Base-by-base conservation (phyloP, 1,140 invertebrate genomes). In the Pentalonia nigronervosa region DNA sequence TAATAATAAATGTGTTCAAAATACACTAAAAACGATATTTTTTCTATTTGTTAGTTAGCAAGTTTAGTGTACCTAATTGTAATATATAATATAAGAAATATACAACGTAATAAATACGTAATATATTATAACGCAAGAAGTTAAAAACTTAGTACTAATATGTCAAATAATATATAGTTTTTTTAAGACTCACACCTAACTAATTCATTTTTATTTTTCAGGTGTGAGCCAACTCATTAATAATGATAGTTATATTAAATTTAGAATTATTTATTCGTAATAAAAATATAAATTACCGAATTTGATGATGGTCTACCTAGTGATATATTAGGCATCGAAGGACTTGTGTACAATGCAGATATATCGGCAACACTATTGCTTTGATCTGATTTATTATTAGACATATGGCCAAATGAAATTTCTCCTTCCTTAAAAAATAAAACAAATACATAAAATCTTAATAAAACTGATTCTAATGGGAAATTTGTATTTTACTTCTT, bases 271-370 rank as follows among this genome's bases (percentile, higher is more conserved):
- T 36, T 86, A 56, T 21, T 89, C 6, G 8, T 91, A 48, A 47
- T 60, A 45, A 47, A 47, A 48, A 48, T 84, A 53, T 50, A 48
- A 76, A 47, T 93, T 94, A 94, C 94, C 84, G 94, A 93, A 93
- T 94, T 89, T 48, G 95, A 95, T 94, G 97, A 97, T 94, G 98
- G 98, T 95, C 97, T 96, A 76, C 98, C 98, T 94, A 99, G 96
- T 76, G 98, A 99, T 94, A 99, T 99, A 96, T 99, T 99, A 94
- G 99, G 98, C 97, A 99, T 97, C 94, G 98, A 99, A 67, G 98
- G 98, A 94, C 98, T 98, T 94, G 98, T 98, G 95, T 99, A 99
- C 25, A 99, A 96, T 34, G 94, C 94, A 53, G 97, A 97, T 30
- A 97, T 95, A 95, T 97, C 97, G 50, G 96, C 96, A 81, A 96